Conservation (phyloP, 2,888 invertebrate species). For the Orthosia gothica region DNA sequence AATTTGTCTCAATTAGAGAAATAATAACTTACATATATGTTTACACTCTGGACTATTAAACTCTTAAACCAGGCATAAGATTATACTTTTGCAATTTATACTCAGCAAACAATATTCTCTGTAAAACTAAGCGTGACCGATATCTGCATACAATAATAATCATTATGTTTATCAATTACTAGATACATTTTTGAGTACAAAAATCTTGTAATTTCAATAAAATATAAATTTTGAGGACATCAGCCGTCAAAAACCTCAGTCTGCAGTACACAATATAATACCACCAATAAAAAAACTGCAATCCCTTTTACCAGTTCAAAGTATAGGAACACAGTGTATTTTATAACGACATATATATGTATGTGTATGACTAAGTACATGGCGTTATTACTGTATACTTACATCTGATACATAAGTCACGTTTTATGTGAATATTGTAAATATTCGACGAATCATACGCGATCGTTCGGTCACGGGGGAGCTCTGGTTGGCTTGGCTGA, state of each 20-base stretch:
- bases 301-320: conserved; percentile 52
- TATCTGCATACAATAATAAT: conserved; percentile 19
- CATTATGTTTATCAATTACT: conserved; percentile 4
- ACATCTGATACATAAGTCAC: conserved; percentile 63
- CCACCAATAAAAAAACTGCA: conserved; percentile 35
- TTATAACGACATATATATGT: conserved; percentile 53
- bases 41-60: neutral
- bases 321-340: conserved; percentile 66
- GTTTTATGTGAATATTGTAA: conserved; percentile 74
- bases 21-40: neutral
- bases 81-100: neutral
- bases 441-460: conserved; percentile 73
- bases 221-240: neutral
- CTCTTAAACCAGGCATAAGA: neutral
- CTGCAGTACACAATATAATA: conserved; percentile 38
- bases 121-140: conserved; percentile 31
- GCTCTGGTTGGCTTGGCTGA: conserved; percentile 85
- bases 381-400: conserved; percentile 58
- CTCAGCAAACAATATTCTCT: neutral
- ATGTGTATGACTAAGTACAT: conserved; percentile 58
- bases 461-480: conserved; percentile 72
- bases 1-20: neutral
- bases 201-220: neutral
- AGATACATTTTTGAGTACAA: neutral
- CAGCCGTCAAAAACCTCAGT: conserved; percentile 47